Evolutionary conservation across 2,888 invertebrate species (phyloP), one percentile per base, ranked within the genome.

Genomic region (Heteropelma amictum): DNA sequence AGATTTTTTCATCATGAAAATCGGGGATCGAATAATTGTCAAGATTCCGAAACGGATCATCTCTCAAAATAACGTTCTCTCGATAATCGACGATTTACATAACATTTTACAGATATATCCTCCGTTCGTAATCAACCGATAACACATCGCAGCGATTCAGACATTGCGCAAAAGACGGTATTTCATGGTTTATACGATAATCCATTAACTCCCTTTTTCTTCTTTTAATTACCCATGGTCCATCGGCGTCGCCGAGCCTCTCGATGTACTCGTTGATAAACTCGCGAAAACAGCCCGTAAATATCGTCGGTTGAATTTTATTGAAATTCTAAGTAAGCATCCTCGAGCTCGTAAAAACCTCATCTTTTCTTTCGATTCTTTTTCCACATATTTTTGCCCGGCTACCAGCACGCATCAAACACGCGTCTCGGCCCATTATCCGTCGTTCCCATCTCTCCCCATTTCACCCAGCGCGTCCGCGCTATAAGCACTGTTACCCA

Each of bases 281-380:
- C 19, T 56, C 30, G 40, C 21, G 51, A 64, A 49, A 38, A 14
- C 17, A 64, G 63, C 30, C 42, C 63, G 51, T 69, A 69, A 73
- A 58, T 51, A 69, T 64, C 53, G 56, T 53, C 58, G 60, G 58
- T 70, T 64, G 58, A 53, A 69, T 64, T 65, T 69, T 69, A 69
- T 64, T 64, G 74, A 64, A 38, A 73, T 69, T 69, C 69, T 63
- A 58, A 58, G 42, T 40, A 47, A 26, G 26, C 49, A 21, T 21
- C 35, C 63, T 42, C 49, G 45, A 14, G 54, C 40, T 68, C 69
- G 33, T 68, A 63, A 68, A 61, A 45, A 67, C 40, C 64, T 73
- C 65, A 23, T 30, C n/a, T 42, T 61, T 33, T 53, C 61, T 35
- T 30, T 30, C 38, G 12, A 14, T 14, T 17, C 61, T 38, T 28